Percentiles rank a stretch among this genome's conserved stretches.
Conservation (phyloP, 1,140 invertebrate genomes). For the Panonychus citri region DNA sequence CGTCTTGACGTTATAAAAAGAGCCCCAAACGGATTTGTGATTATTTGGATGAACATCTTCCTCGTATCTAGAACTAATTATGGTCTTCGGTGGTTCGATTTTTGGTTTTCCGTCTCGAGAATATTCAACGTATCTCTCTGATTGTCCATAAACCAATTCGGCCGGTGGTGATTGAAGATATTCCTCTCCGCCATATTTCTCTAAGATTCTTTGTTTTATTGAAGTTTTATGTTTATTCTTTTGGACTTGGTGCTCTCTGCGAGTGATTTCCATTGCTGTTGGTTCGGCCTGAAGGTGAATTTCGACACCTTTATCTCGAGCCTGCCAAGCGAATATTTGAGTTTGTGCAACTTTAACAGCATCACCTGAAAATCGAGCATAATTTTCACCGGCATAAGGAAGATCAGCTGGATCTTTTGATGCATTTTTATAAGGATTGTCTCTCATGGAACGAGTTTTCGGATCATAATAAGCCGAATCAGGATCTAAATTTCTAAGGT, state of each 20-base stretch:
- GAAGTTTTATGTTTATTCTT: constrained; percentile 58
- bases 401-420: constrained; percentile 38
- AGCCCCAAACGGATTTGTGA: constrained; percentile 83
- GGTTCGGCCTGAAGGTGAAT: constrained; percentile 90
- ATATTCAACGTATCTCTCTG: constrained; percentile 43
- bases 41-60: constrained; percentile 83
- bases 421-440: constrained; percentile 60
- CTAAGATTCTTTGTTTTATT: constrained; percentile 49
- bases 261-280: constrained; percentile 68
- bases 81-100: constrained; percentile 58
- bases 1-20: constrained; percentile 51
- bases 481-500: constrained; percentile 82
- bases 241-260: constrained; percentile 69
- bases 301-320: constrained; percentile 73
- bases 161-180: constrained; percentile 64
- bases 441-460: constrained; percentile 93
- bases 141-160: constrained; percentile 69
- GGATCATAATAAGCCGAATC: constrained; percentile 98
- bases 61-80: constrained; percentile 70
- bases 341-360: constrained; percentile 66
- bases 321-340: constrained; percentile 96
- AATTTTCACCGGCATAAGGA: constrained; percentile 87
- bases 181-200: constrained; percentile 74
- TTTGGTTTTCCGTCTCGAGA: constrained; percentile 66
- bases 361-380: constrained; percentile 76